Evolutionary conservation across 2,113 vertebrate species (phyloP).

Genomic region (Antigone vipio): DNA sequence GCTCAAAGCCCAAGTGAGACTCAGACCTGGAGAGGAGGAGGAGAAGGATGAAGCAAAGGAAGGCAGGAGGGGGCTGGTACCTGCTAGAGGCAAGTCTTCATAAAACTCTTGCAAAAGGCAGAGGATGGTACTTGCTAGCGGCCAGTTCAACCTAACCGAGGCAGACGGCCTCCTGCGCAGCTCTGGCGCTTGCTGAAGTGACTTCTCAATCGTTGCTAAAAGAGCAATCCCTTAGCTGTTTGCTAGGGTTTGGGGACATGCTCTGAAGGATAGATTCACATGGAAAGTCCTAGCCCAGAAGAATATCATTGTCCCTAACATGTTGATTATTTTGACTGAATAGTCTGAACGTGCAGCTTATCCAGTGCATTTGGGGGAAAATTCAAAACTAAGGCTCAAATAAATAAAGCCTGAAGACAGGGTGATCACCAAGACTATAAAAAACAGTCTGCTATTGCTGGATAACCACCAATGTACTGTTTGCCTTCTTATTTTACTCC

Average conservation of each 20-base stretch:
- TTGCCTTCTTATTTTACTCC: not conserved
- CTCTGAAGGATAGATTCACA: not conserved
- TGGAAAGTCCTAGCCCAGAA: not conserved
- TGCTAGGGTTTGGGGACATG: not conserved
- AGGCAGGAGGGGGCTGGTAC: not conserved
- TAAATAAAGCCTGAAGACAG: not conserved
- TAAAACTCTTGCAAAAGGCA: not conserved
- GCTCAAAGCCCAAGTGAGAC: not conserved
- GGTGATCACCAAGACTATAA: not conserved
- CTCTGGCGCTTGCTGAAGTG: not conserved
- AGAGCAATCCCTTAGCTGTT: not conserved
- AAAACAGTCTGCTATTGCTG: not conserved
- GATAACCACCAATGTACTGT: not conserved
- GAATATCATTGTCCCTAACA: not conserved
- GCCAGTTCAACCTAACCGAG: not conserved
- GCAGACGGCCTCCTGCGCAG: not conserved
- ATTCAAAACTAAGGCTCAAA: not conserved
- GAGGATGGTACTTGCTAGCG: not conserved
- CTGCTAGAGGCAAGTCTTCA: not conserved
- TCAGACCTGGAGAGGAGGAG: not conserved
- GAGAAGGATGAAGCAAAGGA: not conserved
- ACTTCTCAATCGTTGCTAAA: not conserved
- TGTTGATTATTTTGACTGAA: not conserved
- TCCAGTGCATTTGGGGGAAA: not conserved
- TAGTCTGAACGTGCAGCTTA: not conserved